phyloP scores from a whole-genome alignment of 1,140 invertebrate species.

The Antheraea mylitta region DNA sequence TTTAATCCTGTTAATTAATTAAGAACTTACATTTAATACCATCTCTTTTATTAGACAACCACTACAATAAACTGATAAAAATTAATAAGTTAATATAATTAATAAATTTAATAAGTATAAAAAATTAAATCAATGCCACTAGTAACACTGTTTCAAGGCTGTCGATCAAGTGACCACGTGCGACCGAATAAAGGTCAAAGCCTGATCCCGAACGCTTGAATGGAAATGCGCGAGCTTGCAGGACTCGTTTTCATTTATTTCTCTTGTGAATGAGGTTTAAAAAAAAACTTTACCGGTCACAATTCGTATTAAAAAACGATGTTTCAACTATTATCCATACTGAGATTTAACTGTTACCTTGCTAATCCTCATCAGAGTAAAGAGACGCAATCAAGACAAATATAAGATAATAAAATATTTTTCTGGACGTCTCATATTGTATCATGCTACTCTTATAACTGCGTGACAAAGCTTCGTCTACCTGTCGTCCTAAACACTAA shows the following conservation, averaged over 20 bases:
- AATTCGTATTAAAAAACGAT: neutral
- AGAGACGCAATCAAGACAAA: too few species aligned
- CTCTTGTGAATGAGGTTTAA: constrained; percentile 32
- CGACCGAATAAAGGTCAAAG: constrained; percentile 58
- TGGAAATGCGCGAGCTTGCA: constrained; percentile 46
- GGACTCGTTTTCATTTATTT: constrained; percentile 62
- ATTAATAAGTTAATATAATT: too few species aligned
- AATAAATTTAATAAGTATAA: neutral
- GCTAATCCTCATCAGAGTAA: too few species aligned
- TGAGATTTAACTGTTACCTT: neutral
- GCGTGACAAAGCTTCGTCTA: too few species aligned
- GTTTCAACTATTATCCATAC: neutral
- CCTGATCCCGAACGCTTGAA: constrained; percentile 40
- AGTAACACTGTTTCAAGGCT: constrained; percentile 48
- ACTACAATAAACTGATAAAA: neutral
- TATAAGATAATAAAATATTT: too few species aligned
- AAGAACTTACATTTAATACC: too few species aligned
- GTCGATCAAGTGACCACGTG: constrained; percentile 52
- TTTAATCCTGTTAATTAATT: too few species aligned
- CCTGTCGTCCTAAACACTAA: too few species aligned
- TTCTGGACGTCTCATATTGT: too few species aligned
- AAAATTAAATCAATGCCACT: constrained; percentile 7
- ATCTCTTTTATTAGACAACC: too few species aligned
- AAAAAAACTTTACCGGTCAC: too few species aligned
- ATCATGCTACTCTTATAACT: too few species aligned